Base-by-base conservation (phyloP, 2,113 vertebrate genomes). In the Microtus richardsoni region DNA sequence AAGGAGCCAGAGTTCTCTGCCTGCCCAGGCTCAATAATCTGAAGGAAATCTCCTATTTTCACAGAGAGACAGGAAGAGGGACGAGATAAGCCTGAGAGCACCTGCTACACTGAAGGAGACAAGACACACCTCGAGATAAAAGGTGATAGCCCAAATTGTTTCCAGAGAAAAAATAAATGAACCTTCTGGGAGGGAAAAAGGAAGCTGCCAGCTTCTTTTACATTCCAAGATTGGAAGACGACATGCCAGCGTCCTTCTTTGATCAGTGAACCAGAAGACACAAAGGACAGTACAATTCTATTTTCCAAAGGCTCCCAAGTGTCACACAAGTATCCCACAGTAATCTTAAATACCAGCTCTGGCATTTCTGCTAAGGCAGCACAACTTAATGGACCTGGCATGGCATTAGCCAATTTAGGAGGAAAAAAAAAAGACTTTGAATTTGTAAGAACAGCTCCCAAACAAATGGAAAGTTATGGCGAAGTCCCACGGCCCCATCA, bases 111-210 rank as follows among this genome's bases (percentile, higher is more conserved):
- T 68, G 52, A 24, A 95, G 21, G n/a, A 95, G 60, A 54, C 88
- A 91, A 16, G 52, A 54, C 14, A 14, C 95, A 70, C 77, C 60
- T 58, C 77, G 22, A 96, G 44, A 96, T 54, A 96, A 62, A 91
- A 73, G 71, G 44, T 92, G 17, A 95, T 71, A 30, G 33, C 89
- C 17, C 83, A 96, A 97, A 94, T 9, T 78, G 85, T 8, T 94
- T 95, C 36, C 30, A 62, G 33, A 41, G 52, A 90, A 82, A 96
- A 60, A 41, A 49, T 28, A 30, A 64, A 85, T 17, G 7, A 87
- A 91, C 79, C 86, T 97, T 91, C 86, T 96, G 41, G 82, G 84
- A 91, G 93, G 92, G 85, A n/a, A 96, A 93, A 74, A 17, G 83
- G 49, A 90, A 96, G 95, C 41, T 91, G 68, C 70, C 64, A 94